Percentiles rank a stretch among this genome's conserved stretches.
Evolutionary conservation across 2,888 invertebrate species (phyloP).

Genomic region (Nineta flava): DNA sequence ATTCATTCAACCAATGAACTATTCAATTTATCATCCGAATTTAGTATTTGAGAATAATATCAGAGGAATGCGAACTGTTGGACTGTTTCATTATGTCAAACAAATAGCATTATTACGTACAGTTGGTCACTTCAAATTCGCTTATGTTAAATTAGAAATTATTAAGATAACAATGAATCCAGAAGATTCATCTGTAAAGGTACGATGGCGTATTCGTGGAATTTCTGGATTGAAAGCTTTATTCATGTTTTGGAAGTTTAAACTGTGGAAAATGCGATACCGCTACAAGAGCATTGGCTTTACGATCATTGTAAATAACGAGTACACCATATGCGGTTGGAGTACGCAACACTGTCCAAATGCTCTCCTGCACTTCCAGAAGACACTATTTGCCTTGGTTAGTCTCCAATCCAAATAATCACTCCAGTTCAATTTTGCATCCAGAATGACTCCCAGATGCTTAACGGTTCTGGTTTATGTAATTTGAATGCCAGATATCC

Average conservation of each 20-base stretch:
- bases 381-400: too few relatives aligned
- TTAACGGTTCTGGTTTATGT: too few relatives aligned
- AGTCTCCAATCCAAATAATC: too few relatives aligned
- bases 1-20: conserved; percentile 60
- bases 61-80: conserved; percentile 54
- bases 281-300: too few relatives aligned
- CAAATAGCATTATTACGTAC: conserved; percentile 62
- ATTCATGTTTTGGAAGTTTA: conserved; percentile 71
- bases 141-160: conserved; percentile 69
- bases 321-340: too few relatives aligned
- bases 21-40: conserved; percentile 59
- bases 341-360: too few relatives aligned
- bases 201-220: conserved; percentile 78
- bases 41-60: conserved; percentile 79
- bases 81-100: conserved; percentile 57
- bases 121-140: conserved; percentile 70
- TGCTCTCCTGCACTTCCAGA: too few relatives aligned
- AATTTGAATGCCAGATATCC: too few relatives aligned
- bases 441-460: too few relatives aligned
- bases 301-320: too few relatives aligned
- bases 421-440: too few relatives aligned
- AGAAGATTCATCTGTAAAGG: conserved; percentile 68
- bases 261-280: conserved; percentile 58
- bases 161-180: conserved; percentile 77
- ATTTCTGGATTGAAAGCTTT: conserved; percentile 65